Evolutionary conservation across 2,113 vertebrate species (phyloP).

Genomic region (Notothenia rossii): DNA sequence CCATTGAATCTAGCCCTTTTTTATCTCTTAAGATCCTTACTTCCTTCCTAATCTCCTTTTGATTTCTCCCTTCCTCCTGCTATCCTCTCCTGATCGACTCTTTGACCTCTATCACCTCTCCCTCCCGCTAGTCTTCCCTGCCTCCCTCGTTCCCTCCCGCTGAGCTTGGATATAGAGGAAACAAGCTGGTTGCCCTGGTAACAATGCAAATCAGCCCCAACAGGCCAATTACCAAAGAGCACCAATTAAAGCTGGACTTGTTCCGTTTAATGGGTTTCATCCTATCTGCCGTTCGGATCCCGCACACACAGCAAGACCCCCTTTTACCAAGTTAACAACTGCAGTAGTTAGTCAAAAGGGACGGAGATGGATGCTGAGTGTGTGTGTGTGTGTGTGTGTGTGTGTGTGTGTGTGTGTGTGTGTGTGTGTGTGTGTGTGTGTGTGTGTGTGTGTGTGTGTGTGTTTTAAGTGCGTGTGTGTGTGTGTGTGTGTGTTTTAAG

Average conservation of each 20-base stretch:
- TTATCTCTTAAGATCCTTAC: background rate
- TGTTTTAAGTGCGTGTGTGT: background rate
- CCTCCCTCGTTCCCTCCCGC: background rate
- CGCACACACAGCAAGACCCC: background rate
- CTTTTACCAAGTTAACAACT: background rate
- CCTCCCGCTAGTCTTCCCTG: background rate
- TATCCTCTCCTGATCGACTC: background rate
- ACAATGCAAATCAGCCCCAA: conserved; percentile 67
- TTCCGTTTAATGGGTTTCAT: conserved; percentile 57
- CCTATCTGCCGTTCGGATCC: conserved; percentile 32
- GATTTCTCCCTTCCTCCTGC: background rate
- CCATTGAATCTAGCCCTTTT: no score
- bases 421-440: background rate
- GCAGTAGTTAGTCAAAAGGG: background rate
- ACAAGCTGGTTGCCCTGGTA: conserved; percentile 70
- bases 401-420: conserved; percentile 8
- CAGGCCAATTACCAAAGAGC: conserved; percentile 71
- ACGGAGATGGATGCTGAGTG: background rate
- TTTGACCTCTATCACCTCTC: background rate
- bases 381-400: background rate
- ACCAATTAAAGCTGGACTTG: conserved; percentile 68
- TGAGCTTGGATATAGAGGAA: conserved; percentile 47
- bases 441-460: background rate
- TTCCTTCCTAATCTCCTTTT: background rate
- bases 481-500: no score